A percentile compares a stretch with the other conserved stretches of the same genome.
phyloP scores from a whole-genome alignment of 1,140 invertebrate species.

The Lamellibrachia luymesi region DNA sequence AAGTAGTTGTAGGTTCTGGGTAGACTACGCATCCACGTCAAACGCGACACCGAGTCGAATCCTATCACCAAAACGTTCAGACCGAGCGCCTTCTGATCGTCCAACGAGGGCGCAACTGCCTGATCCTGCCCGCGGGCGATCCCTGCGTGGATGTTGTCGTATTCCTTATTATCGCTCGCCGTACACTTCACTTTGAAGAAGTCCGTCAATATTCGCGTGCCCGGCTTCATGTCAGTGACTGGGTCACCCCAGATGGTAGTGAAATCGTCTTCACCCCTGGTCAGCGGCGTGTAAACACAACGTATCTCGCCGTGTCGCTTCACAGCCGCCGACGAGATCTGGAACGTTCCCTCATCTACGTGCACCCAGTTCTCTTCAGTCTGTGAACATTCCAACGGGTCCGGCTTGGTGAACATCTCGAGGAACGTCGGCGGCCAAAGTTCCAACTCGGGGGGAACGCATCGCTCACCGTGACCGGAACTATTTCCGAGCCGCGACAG shows the following conservation, averaged over 20 bases:
- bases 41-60: conserved; percentile 85
- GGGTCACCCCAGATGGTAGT: background rate
- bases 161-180: background rate
- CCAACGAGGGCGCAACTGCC: background rate
- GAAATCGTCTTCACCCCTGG: conserved; percentile 3
- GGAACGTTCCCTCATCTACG: conserved; percentile 19
- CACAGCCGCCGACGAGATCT: conserved; percentile 11
- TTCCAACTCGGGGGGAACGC: conserved; percentile 10
- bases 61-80: conserved; percentile 84
- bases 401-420: conserved; percentile 7
- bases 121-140: background rate
- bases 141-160: conserved; percentile 9
- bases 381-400: conserved; percentile 17
- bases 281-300: conserved; percentile 20
- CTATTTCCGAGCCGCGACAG: background rate
- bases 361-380: conserved; percentile 25
- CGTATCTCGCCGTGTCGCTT: conserved; percentile 17
- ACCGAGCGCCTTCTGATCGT: conserved; percentile 33
- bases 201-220: background rate
- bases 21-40: conserved; percentile 82
- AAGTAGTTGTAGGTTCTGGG: conserved; percentile 79
- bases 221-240: background rate
- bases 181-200: conserved; percentile 11
- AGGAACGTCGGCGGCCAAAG: background rate
- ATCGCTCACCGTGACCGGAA: background rate